Percentiles rank a stretch among this genome's conserved stretches.
These are phyloP conservation scores for Acanthococcus lagerstroemiae DNA, from an alignment of 2,888 invertebrate species.

Conservation along the genomic window DNA sequence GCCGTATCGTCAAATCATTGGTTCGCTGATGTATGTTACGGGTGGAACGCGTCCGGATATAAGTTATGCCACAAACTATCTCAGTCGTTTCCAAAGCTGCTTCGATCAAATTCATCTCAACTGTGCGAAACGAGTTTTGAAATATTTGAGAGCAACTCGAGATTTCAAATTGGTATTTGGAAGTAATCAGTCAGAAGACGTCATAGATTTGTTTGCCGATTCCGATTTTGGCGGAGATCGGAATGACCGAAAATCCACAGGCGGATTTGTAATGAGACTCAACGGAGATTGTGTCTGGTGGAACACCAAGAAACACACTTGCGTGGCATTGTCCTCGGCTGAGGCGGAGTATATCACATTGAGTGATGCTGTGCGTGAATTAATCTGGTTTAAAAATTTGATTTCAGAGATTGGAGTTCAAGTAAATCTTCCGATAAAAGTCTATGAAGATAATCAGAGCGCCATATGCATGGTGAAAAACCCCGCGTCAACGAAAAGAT, in stretches of 20 bases:
- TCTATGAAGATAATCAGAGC: too few relatives aligned
- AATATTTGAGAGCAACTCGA: conserved; percentile 3
- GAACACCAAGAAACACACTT: conserved; percentile 2
- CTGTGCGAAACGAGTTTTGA: background rate
- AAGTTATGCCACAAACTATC: too few relatives aligned
- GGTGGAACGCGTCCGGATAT: too few relatives aligned
- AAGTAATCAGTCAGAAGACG: background rate
- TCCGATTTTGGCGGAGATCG: too few relatives aligned
- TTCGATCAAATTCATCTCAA: too few relatives aligned
- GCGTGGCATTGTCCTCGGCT: background rate
- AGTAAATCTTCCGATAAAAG: background rate
- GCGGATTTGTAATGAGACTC: too few relatives aligned
- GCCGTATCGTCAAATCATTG: too few relatives aligned
- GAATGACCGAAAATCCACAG: too few relatives aligned
- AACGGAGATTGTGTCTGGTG: too few relatives aligned
- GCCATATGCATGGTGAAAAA: background rate
- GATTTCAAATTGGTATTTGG: conserved; percentile 1
- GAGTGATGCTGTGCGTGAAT: background rate
- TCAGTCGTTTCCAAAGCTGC: too few relatives aligned
- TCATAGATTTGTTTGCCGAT: too few relatives aligned
- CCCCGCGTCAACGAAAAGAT: background rate
- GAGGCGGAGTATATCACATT: conserved; percentile 5
- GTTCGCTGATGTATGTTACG: too few relatives aligned
- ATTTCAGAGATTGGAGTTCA: background rate
- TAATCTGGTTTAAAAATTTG: background rate